Evolutionary conservation across 2,888 invertebrate genomes (phyloP), one percentile per base, ranked within the genome.

Genomic region (Drosophila pegasa): DNA sequence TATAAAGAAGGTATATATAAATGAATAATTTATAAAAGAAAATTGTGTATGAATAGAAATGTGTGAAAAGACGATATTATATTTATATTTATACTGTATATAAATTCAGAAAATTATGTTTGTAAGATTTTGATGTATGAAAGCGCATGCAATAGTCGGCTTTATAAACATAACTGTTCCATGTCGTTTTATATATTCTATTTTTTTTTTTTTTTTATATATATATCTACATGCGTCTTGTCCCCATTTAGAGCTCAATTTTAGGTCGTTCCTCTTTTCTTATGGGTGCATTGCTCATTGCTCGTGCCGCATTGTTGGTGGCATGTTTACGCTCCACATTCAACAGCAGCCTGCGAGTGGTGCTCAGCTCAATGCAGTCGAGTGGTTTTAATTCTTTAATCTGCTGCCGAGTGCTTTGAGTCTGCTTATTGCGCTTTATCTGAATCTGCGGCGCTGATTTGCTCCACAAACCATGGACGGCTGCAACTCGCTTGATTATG

Each of bases 361-460:
- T 55, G 50, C 65, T 47, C 58, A 62, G 52, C 64, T 67, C 61
- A 54, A 59, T 65, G 71, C 54, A 51, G 58, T 73, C 66, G 80
- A 87, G 81, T 84, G 81, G 81, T 59, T 80, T 82, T 87, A 87
- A 82, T 82, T 87, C 68, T 62, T 66, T 82, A 87, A 87, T 82
- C 81, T 84, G 61, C 50, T 70, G 67, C 35, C 33, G 41, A 31
- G 57, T 41, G 18, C 37, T 74, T 48, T 55, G 47, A 69, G 62
- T 65, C 41, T 25, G 38, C 56, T 61, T 75, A 60, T 72, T 68
- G 58, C 33, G 38, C 51, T 48, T 68, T 72, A 74, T 74, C 75
- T 72, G 27, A 33, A 50, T 58, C 37, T 60, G 56, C 41, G 47
- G 56, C 59, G 29, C 58, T 82, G 84, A 82, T 82, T 83, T 78